phyloP scores from a whole-genome alignment of 1,140 invertebrate genomes.

The Saccostrea glomerata region DNA sequence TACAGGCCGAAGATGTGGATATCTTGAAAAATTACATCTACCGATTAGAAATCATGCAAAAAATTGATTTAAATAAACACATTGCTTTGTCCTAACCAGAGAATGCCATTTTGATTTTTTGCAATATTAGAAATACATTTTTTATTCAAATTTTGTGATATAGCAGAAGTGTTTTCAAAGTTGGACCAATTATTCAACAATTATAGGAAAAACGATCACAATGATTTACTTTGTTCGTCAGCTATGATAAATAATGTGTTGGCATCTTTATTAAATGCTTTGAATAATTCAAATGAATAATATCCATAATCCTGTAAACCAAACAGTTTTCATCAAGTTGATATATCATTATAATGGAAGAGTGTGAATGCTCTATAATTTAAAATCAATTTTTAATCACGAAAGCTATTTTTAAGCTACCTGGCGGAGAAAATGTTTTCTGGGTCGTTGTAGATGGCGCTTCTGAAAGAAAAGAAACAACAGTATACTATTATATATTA shows the following conservation, averaged over 20 bases:
- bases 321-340: conserved; percentile 9
- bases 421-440: conserved; percentile 18
- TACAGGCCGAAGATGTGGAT: neutral
- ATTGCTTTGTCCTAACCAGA: neutral
- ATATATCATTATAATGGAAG: neutral
- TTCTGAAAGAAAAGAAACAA: neutral
- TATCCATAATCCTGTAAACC: neutral
- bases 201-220: neutral
- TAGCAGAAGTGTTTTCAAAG: neutral
- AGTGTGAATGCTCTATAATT: neutral
- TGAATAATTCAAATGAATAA: neutral
- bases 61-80: neutral
- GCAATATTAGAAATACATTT: too few relatives aligned
- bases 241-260: neutral
- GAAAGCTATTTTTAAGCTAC: neutral
- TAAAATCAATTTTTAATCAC: neutral
- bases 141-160: too few relatives aligned
- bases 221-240: neutral
- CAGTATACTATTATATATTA: neutral
- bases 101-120: neutral
- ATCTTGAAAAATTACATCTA: neutral
- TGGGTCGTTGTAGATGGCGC: conserved; percentile 19
- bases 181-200: neutral
- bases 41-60: neutral
- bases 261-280: too few relatives aligned